Evolutionary conservation across 2,797 vertebrate genomes (phyloP).

Genomic region (Mus caroli): DNA sequence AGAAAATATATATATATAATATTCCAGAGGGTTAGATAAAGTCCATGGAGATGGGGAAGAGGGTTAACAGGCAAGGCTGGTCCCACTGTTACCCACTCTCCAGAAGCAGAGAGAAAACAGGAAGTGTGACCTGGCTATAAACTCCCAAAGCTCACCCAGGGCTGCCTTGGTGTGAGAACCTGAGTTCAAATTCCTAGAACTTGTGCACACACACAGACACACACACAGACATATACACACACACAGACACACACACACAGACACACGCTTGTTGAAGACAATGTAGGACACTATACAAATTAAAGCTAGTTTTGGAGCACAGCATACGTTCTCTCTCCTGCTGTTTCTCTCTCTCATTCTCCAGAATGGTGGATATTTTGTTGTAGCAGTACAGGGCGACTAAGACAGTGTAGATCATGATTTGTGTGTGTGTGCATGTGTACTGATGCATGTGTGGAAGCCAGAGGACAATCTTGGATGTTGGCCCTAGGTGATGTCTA

Average conservation of each 20-base stretch:
- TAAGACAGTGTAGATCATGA: background rate
- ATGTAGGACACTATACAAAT: background rate
- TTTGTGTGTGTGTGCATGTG: no score
- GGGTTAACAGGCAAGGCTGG: background rate
- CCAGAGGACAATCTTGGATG: background rate
- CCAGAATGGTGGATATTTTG: background rate
- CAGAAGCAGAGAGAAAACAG: background rate
- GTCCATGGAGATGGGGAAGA: background rate
- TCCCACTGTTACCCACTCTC: background rate
- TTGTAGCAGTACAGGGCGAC: background rate
- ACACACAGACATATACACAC: no score
- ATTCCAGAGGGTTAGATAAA: background rate
- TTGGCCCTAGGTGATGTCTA: background rate
- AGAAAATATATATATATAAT: background rate
- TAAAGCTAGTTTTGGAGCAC: background rate
- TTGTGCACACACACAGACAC: background rate
- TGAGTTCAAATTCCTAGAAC: background rate
- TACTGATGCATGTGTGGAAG: background rate
- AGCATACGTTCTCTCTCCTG: background rate
- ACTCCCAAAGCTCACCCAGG: background rate
- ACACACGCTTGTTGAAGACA: background rate
- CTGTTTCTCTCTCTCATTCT: background rate
- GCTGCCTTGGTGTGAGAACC: background rate
- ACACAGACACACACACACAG: background rate
- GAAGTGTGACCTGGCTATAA: background rate